Percentiles rank a stretch among this genome's conserved stretches.
These are phyloP conservation scores for Catocala fraxini DNA, from an alignment of 2,888 invertebrate species.

Conservation along the genomic window DNA sequence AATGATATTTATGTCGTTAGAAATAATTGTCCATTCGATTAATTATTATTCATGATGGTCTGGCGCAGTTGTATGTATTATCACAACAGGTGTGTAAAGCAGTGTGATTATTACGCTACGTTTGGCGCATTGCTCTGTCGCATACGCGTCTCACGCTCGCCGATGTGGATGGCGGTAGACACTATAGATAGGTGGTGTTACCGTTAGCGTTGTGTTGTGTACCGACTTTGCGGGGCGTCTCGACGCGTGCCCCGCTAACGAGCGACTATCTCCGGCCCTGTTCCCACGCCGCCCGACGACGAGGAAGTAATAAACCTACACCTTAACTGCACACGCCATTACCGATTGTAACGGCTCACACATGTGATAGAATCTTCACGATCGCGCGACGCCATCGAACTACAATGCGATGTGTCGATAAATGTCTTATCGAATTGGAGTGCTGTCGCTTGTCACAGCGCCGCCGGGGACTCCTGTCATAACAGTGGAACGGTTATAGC, in stretches of 20 bases:
- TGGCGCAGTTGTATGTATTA: conserved; percentile 42
- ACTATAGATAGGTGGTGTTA: conserved; percentile 43
- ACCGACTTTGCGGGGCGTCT: conserved; percentile 31
- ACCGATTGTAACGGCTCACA: conserved; percentile 82
- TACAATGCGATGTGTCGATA: conserved; percentile 70
- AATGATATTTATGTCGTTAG: conserved; percentile 28
- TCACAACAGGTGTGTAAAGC: conserved; percentile 52
- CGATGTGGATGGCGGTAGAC: conserved; percentile 3
- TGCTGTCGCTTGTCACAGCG: conserved; percentile 58
- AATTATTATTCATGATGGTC: conserved; percentile 48
- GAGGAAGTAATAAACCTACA: conserved; percentile 86
- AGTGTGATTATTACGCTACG: conserved; percentile 41
- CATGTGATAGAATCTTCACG: conserved; percentile 77
- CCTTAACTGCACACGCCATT: conserved; percentile 85
- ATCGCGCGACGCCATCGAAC: conserved; percentile 57
- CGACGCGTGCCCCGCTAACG: conserved; percentile 78
- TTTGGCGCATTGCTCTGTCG: conserved; percentile 49
- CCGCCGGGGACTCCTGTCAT: conserved; percentile 53
- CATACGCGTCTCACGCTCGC: conserved; percentile 28
- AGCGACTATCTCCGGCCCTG: conserved; percentile 82
- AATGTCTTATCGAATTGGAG: conserved; percentile 78
- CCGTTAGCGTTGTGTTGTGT: conserved; percentile 50
- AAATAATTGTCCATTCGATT: conserved; percentile 44
- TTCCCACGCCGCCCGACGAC: conserved; percentile 77
- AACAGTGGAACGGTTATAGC: conserved; percentile 42